These are phyloP conservation scores for Pitangus sulphuratus DNA, from an alignment of 2,797 vertebrate species.

Conservation along the genomic window DNA sequence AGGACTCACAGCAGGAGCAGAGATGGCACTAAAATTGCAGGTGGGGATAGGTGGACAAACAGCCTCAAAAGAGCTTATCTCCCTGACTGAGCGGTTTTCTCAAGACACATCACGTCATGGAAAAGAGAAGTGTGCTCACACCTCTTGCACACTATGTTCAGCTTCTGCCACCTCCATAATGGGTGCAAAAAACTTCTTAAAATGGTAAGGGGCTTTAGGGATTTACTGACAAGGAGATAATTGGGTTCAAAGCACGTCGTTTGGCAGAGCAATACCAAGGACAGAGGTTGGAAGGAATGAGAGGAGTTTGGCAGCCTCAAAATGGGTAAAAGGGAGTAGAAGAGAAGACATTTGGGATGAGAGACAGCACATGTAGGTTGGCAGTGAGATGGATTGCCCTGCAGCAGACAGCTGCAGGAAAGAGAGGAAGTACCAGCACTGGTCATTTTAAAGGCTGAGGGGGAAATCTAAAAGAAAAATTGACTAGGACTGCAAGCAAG, in stretches of 20 bases:
- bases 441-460: not conserved
- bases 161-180: not conserved
- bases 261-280: not conserved
- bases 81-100: not conserved
- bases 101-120: fast-evolving
- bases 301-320: not conserved
- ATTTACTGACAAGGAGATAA: not conserved
- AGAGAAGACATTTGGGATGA: not conserved
- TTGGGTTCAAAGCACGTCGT: not conserved
- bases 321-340: not conserved
- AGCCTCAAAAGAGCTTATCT: not conserved
- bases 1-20: not conserved
- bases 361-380: fast-evolving
- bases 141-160: not conserved
- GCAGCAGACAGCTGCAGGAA: not conserved
- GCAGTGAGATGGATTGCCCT: not conserved
- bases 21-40: not conserved
- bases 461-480: not conserved
- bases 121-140: not conserved
- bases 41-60: not conserved
- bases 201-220: not conserved
- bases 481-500: not conserved
- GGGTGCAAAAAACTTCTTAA: conserved; percentile 5
- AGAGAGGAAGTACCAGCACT: not conserved
- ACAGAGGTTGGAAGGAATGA: not conserved